Evolutionary conservation across 2,888 invertebrate genomes (phyloP), one percentile per base, ranked within the genome.

Genomic region (Artemia sp.): DNA sequence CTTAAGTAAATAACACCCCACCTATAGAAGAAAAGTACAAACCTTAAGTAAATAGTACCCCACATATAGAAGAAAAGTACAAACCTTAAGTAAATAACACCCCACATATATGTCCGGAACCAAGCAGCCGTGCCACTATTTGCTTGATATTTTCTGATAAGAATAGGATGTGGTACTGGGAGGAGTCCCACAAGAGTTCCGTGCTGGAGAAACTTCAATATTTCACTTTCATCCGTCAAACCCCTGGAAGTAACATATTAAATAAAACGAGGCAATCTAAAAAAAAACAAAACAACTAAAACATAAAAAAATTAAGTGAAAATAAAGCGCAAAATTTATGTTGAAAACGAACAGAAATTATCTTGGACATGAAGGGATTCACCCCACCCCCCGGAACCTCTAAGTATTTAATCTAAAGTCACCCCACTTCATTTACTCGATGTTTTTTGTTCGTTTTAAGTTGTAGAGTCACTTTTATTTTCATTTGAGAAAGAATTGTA

Each of bases 101-200:
- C 98, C 97, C 97, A 99, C 86, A 98, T 92, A 79, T 98, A 99
- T 0, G 97, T 98, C 70, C 97, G 83, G 82, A 98, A 98, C 98
- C 98, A 98, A 76, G 95, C 93, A 51, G 96, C 96, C 0, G 98
- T 99, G 72, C 96, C 97, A 53, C 89, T 87, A 81, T 98, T 99
- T 68, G 97, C 95, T 81, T 98, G 98, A 82, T 98, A 98, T 81
- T 97, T 94, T 75, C 98, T 84, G 77, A 98, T 98, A 72, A 98
- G 85, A 79, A 98, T 98, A 10, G 98, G 98, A 82, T 99, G 98
- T 8, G 98, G 98, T 69, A 98, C 98, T 0, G 98, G 98, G 74
- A 98, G 82, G 69, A 98, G 82, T 0, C 98, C 97, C 64, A 98
- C 97, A 73, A 98, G 82, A 0, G 97, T 98, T 72, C 97, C 97